Base-by-base conservation (phyloP, 1,140 invertebrate genomes). In the Sesamia nonagrioides region DNA sequence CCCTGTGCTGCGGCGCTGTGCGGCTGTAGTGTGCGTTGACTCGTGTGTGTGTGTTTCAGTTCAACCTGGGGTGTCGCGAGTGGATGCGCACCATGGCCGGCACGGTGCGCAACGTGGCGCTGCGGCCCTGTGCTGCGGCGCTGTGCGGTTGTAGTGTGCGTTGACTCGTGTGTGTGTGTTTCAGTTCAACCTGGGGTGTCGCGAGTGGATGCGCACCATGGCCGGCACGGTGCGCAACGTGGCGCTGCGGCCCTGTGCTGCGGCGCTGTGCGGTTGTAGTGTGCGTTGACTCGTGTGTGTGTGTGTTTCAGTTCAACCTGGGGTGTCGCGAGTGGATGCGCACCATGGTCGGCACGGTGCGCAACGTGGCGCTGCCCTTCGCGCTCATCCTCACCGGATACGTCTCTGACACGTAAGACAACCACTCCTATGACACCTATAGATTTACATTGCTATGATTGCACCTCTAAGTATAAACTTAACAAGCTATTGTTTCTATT, bases 51-150 rank as follows among this genome's bases (percentile, higher is more conserved):
- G 37, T 63, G 21, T 71, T 79, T 73, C 86, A 86, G 91, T 92
- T 95, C 84, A 80, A 82, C 68, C 83, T 95, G 82, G 93, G 85
- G 73, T 94, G 92, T 82, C 83, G 96, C 85, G 95, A 96, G 85
- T 97, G 97, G 97, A 96, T 96, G 89, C 89, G 97, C 63, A 96
- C 97, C 0, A 85, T 97, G 79, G 96, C 97, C 37, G 97, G 97
- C 48, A 97, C 97, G 5, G 95, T 97, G 42, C 97, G 97, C 80
- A 97, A 96, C 85, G 84, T 96, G 40, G n/a, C n/a, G n/a, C n/a
- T n/a, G n/a, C n/a, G n/a, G n/a, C n/a, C n/a, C n/a, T n/a, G n/a
- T n/a, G 18, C 52, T 8, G 52, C 52, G 52, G 52, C 7, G 52
- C 18, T 21, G 52, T 54, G 6, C 17, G 17, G 18, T 18, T 6